Base-by-base conservation (phyloP, 1,140 invertebrate genomes). In the Drosophila erecta region DNA sequence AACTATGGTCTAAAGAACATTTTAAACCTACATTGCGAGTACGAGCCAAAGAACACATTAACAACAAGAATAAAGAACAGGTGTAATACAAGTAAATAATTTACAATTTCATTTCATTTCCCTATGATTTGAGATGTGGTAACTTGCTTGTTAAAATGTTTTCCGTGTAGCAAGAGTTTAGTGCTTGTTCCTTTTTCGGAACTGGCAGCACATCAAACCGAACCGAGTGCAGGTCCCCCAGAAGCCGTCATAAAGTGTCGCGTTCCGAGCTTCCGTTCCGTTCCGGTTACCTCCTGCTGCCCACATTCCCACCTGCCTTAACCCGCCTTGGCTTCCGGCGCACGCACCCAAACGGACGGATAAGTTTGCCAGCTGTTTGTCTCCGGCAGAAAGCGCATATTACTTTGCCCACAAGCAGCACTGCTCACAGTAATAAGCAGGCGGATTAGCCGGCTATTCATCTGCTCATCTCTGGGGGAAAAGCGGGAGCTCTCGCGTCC, bases 281-380 rank as follows among this genome's bases (percentile, higher is more conserved):
- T 61, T 71, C 65, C 60, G 66, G 40, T 51, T 65, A 30, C 50
- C 47, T 46, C 38, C 15, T 11, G 37, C 37, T 27, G 14, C 33
- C 3, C 44, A 24, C 33, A 35, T 27, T 11, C 56, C 35, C 76
- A 22, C 43, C 56, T 33, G 33, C 37, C 27, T 47, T 78, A 86
- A 69, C 79, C 83, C 75, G 56, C 83, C 81, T 87, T 79, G 83
- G 83, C 83, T 86, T 86, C 79, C 83, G 83, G 75, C 65, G 67
- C 76, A 78, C 79, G 74, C 79, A 87, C 70, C 56, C 54, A 30
- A 38, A 35, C 11, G 33, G 24, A 43, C 50, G 41, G 27, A 59
- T 46, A 53, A 55, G 79, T 72, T 72, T 64, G 51, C 54, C 50
- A 24, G 57, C 43, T 58, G 77, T 76, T 81, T 76, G 72, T 59